Percentiles rank a stretch among this genome's conserved stretches.
Evolutionary conservation across 2,888 invertebrate species (phyloP).

Genomic region (Cataglyphis cursor): DNA sequence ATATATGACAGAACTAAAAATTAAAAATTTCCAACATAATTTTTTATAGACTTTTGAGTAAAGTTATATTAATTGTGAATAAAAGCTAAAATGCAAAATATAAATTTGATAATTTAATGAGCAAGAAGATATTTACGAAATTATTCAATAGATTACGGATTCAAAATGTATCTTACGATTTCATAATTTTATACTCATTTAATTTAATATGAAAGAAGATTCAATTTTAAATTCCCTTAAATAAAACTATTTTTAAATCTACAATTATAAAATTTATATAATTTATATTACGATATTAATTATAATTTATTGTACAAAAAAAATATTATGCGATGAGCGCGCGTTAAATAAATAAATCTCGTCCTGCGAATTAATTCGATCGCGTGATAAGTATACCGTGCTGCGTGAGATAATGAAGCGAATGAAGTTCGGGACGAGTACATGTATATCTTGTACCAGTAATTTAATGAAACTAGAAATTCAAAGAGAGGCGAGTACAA

Average conservation of each 20-base stretch:
- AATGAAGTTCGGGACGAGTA: background rate
- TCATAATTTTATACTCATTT: background rate
- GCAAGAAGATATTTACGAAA: background rate
- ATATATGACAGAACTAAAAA: background rate
- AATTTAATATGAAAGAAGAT: background rate
- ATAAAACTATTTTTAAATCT: background rate
- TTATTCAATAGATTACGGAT: no score
- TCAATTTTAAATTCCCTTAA: background rate
- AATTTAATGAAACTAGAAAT: background rate
- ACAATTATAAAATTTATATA: background rate
- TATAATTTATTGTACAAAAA: background rate
- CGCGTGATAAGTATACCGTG: background rate
- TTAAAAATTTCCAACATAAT: background rate
- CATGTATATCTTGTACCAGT: background rate
- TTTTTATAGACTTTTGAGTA: background rate
- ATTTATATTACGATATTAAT: no score
- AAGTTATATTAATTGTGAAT: no score
- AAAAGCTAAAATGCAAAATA: no score
- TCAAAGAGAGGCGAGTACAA: conserved; percentile 3
- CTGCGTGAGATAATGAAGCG: background rate
- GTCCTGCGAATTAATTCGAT: background rate
- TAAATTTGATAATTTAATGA: no score
- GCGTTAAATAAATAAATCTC: conserved; percentile 1
- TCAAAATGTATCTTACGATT: background rate
- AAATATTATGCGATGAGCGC: background rate